Evolutionary conservation across 2,797 vertebrate species (phyloP).

Genomic region (Pantherophis vulpinus): DNA sequence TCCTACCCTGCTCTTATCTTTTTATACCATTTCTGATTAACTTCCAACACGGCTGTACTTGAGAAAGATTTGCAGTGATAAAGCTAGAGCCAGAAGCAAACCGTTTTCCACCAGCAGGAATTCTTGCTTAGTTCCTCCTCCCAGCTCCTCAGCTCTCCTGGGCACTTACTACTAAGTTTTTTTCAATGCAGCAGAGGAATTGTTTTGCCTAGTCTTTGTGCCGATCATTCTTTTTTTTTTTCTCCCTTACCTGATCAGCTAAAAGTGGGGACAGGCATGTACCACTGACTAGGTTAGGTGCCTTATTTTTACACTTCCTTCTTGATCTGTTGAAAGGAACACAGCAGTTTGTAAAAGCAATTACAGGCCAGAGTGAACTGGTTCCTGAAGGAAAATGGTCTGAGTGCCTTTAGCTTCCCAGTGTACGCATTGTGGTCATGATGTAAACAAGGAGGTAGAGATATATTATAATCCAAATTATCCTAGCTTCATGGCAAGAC

Average conservation of each 20-base stretch:
- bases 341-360: not conserved
- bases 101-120: not conserved
- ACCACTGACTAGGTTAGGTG: not conserved
- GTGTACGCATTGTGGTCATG: not conserved
- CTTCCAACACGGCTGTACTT: not conserved
- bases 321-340: not conserved
- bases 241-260: not conserved
- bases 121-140: not conserved
- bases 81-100: not conserved
- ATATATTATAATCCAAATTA: not conserved
- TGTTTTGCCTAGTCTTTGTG: not conserved
- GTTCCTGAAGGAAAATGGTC: not conserved
- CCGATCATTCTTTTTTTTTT: not conserved
- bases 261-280: not conserved
- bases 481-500: not conserved
- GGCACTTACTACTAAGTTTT: not conserved
- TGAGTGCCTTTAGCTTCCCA: not conserved
- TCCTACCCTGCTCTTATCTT: not conserved
- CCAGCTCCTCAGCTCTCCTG: not conserved
- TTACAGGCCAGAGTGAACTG: not conserved
- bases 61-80: not conserved
- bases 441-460: not conserved
- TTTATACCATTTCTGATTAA: not conserved
- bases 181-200: not conserved
- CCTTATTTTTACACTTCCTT: not conserved